phyloP scores from a whole-genome alignment of 2,888 invertebrate species.

The Salpingus planirostris region DNA sequence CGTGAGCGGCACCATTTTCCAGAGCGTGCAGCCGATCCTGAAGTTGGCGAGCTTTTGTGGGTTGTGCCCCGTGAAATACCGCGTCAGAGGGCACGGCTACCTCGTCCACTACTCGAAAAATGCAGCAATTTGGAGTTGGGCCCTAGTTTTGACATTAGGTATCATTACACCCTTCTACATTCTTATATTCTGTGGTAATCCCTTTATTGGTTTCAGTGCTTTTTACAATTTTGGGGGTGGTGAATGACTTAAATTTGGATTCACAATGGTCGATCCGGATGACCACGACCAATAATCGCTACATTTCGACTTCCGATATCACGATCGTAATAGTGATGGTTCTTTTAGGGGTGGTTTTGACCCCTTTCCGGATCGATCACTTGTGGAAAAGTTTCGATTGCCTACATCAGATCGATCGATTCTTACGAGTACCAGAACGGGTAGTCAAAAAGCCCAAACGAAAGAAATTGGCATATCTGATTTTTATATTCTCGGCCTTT shows the following conservation, averaged over 20 bases:
- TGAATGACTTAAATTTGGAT: neutral
- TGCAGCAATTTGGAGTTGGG: too few relatives aligned
- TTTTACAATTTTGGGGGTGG: neutral
- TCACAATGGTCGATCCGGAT: neutral
- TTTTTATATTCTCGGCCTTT: neutral
- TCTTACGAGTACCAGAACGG: too few relatives aligned
- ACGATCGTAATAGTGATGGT: neutral
- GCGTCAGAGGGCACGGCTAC: too few relatives aligned
- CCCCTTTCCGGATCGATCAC: neutral
- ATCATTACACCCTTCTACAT: too few relatives aligned
- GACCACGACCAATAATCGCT: neutral
- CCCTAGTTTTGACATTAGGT: too few relatives aligned
- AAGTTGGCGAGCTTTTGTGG: too few relatives aligned
- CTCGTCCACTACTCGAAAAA: too few relatives aligned
- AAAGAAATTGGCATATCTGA: neutral
- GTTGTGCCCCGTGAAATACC: too few relatives aligned
- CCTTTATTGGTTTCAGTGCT: neutral
- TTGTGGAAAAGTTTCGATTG: neutral
- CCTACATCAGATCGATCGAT: neutral
- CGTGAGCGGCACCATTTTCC: too few relatives aligned
- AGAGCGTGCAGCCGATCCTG: too few relatives aligned
- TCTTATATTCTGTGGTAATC: too few relatives aligned
- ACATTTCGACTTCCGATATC: neutral
- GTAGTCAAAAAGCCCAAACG: neutral
- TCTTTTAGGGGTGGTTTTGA: neutral